A percentile compares a stretch with the other conserved stretches of the same genome.
phyloP scores from a whole-genome alignment of 2,888 invertebrate species.

The Drosophila emarginata region DNA sequence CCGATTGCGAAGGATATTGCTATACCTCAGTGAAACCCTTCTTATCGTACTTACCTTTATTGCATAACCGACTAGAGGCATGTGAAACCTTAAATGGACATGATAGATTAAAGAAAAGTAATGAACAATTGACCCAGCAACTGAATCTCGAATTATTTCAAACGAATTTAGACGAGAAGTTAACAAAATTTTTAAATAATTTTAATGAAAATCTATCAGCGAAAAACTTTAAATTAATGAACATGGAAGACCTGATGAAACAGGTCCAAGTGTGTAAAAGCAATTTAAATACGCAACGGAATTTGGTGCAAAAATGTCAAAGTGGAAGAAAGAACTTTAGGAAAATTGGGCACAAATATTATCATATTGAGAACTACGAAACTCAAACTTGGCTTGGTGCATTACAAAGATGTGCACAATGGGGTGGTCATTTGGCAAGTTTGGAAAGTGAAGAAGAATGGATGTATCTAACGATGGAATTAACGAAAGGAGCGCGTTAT shows the following conservation, averaged over 20 bases:
- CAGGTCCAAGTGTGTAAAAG: not conserved
- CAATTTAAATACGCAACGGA: not conserved
- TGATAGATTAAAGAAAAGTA: not conserved
- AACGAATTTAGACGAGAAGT: not conserved
- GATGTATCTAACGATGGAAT: not conserved
- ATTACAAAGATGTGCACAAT: not conserved
- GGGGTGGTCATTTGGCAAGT: conserved; percentile 19
- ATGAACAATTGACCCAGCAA: not conserved
- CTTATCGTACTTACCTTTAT: not conserved
- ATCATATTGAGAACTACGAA: conserved; percentile 6
- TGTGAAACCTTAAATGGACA: not conserved
- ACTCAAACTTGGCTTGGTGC: conserved; percentile 8
- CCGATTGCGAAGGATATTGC: not conserved
- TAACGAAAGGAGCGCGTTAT: not conserved
- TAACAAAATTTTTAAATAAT: too few relatives aligned
- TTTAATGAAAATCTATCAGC: too few relatives aligned
- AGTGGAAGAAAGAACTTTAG: not conserved
- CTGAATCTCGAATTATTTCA: too few relatives aligned
- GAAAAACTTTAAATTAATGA: too few relatives aligned
- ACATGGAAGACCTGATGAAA: not conserved
- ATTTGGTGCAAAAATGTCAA: too few relatives aligned
- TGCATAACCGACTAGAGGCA: not conserved
- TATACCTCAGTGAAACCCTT: not conserved
- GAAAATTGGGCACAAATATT: conserved; percentile 16
- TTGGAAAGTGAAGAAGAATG: not conserved